Conservation (phyloP, 2,888 invertebrate genomes). For the Chirona hameri region DNA sequence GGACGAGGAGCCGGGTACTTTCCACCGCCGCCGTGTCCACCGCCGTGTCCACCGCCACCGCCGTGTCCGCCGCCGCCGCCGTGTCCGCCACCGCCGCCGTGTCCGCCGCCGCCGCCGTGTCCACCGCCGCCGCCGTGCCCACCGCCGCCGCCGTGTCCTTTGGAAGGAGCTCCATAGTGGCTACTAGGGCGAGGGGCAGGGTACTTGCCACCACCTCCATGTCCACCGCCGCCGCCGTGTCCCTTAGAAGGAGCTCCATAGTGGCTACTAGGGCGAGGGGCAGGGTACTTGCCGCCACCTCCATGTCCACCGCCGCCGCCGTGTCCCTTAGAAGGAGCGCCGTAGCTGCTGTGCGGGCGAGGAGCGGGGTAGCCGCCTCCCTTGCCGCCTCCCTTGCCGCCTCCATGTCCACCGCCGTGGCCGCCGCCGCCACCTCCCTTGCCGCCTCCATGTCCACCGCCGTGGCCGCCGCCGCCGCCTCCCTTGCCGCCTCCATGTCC, state of each 20-base stretch:
- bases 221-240: slow-evolving; percentile 30
- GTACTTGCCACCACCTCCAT: slow-evolving; percentile 13
- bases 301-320: slow-evolving; percentile 29
- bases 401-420: not conserved
- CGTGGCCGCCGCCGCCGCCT: not conserved
- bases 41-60: not conserved
- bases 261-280: too few species aligned
- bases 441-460: not conserved
- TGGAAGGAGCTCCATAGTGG: too few species aligned
- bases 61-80: slow-evolving; percentile 28
- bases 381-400: not conserved
- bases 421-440: not conserved
- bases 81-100: slow-evolving; percentile 33
- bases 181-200: too few species aligned
- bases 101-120: slow-evolving; percentile 31
- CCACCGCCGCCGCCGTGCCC: slow-evolving; percentile 32
- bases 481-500: not conserved
- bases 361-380: not conserved
- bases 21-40: slow-evolving; percentile 31
- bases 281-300: slow-evolving; percentile 13
- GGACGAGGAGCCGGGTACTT: slow-evolving; percentile 33
- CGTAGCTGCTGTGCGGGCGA: too few species aligned
- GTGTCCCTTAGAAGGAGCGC: too few species aligned
- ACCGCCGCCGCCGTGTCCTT: slow-evolving; percentile 2
- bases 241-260: too few species aligned